These are phyloP conservation scores for human (Homo sapiens) DNA, from an alignment of 2,113 vertebrate species.

Conservation along the genomic window GRCh38 chr3:17142001-17142500, in stretches of 20 bases:
- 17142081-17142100: neutral
- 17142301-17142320: accelerated
- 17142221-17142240: accelerated
- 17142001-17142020: neutral
- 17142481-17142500: neutral
- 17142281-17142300: no score
- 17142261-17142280: neutral
- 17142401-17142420: neutral
- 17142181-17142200: no score
- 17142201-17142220: neutral
- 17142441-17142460: neutral
- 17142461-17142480: neutral
- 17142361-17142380: neutral
- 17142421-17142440: neutral
- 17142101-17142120: neutral
- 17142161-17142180: neutral
- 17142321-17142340: neutral
- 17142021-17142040: neutral
- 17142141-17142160: neutral
- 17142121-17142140: neutral
- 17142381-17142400: neutral
- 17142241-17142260: neutral
- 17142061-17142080: neutral
- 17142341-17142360: no score
- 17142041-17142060: neutral